These are phyloP conservation scores for Mus minutoides DNA, from an alignment of 2,797 vertebrate genomes.

Conservation along the genomic window DNA sequence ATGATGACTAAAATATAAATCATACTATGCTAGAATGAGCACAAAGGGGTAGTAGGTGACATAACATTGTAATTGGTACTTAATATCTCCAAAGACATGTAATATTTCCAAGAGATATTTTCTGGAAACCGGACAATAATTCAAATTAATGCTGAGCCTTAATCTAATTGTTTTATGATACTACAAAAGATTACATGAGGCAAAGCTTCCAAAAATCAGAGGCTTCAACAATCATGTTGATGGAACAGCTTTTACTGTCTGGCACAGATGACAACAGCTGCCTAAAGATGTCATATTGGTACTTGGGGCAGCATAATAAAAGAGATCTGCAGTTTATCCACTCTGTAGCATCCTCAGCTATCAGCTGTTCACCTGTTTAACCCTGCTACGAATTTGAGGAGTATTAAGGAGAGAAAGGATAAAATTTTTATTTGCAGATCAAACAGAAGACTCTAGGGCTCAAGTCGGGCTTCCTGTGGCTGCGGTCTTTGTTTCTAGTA, in stretches of 20 bases:
- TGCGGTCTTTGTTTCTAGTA: neutral
- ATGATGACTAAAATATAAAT: constrained; percentile 60
- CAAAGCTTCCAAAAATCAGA: constrained; percentile 71
- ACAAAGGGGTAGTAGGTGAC: neutral
- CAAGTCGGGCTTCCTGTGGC: neutral
- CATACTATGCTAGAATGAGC: neutral
- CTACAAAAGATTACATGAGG: constrained; percentile 34
- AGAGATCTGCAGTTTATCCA: neutral
- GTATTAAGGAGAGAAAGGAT: neutral
- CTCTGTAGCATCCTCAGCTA: neutral
- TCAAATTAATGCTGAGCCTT: constrained; percentile 80
- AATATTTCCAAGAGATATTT: constrained; percentile 68
- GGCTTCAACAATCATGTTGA: constrained; percentile 49
- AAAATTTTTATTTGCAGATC: neutral
- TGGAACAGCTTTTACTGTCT: constrained; percentile 67
- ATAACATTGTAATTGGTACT: constrained; percentile 73
- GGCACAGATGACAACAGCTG: constrained; percentile 70
- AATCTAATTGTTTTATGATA: constrained; percentile 79
- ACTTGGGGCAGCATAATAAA: constrained; percentile 34
- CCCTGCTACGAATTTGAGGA: neutral
- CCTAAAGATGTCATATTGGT: constrained; percentile 35
- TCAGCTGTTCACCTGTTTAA: neutral
- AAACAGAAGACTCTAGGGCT: neutral
- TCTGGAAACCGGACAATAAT: constrained; percentile 82
- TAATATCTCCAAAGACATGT: constrained; percentile 67